A percentile compares a stretch with the other conserved stretches of the same genome.
Evolutionary conservation across 53 echinoderm and acorn worm species (phyloP).

Genomic region (Hippasteria phrygiana): DNA sequence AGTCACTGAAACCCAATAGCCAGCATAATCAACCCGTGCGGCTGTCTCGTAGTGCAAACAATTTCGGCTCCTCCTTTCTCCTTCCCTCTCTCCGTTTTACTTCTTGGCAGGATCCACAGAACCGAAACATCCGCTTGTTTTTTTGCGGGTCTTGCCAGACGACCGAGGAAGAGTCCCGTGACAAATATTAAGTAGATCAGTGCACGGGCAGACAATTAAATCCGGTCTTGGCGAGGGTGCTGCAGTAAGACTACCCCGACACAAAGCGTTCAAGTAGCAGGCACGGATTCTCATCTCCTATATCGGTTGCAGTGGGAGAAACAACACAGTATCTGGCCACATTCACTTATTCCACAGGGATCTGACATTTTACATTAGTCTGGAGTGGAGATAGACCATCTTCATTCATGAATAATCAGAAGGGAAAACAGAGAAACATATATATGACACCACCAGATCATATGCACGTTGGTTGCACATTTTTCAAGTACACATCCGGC

Average conservation of each 20-base stretch:
- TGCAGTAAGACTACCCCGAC: neutral
- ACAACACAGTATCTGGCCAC: no score
- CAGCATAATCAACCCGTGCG: conserved; percentile 39
- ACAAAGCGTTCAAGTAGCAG: neutral
- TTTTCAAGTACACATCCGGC: no score
- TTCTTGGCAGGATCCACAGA: neutral
- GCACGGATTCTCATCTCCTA: neutral
- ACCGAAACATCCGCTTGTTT: conserved; percentile 11
- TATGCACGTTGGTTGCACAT: no score
- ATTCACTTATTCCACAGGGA: no score
- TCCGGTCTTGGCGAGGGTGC: conserved; percentile 13
- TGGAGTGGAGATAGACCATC: no score
- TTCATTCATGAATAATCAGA: no score
- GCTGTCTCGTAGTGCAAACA: conserved; percentile 33
- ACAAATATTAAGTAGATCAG: conserved; percentile 19
- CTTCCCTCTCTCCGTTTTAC: neutral
- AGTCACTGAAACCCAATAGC: conserved; percentile 55
- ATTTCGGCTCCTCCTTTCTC: neutral
- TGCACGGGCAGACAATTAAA: conserved; percentile 34
- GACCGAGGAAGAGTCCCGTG: neutral
- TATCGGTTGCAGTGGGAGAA: neutral
- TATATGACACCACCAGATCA: no score
- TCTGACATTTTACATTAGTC: no score
- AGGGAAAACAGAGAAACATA: no score
- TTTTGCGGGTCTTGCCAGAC: conserved; percentile 15